These are phyloP conservation scores for Pogonomyrmex californicus DNA, from an alignment of 1,140 invertebrate genomes.

Conservation along the genomic window DNA sequence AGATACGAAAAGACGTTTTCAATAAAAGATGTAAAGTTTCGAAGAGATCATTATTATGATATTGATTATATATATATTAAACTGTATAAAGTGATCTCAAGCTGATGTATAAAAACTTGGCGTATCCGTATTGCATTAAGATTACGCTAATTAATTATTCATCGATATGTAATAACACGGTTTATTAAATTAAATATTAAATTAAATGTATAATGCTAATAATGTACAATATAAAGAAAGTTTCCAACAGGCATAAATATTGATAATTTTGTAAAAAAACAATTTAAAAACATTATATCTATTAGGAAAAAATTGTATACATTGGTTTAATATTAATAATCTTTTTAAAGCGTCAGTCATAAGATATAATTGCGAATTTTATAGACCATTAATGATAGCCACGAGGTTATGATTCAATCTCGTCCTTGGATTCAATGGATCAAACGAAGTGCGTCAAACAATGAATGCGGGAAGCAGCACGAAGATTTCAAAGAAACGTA, in stretches of 20 bases:
- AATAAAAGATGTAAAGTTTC: too few relatives aligned
- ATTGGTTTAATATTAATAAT: background rate
- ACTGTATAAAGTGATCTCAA: too few relatives aligned
- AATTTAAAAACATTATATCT: background rate
- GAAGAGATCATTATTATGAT: too few relatives aligned
- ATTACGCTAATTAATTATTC: too few relatives aligned
- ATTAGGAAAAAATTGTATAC: conserved; percentile 1
- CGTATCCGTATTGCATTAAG: too few relatives aligned
- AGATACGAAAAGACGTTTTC: too few relatives aligned
- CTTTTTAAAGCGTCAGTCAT: background rate
- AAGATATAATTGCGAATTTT: conserved; percentile 64
- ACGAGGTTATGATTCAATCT: conserved; percentile 58
- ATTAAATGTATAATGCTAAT: too few relatives aligned
- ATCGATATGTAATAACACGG: too few relatives aligned
- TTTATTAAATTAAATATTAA: too few relatives aligned
- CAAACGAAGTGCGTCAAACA: conserved; percentile 1
- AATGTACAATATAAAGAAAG: conserved; percentile 5
- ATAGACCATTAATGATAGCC: conserved; percentile 68
- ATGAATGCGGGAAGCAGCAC: conserved; percentile 17
- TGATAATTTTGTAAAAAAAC: background rate
- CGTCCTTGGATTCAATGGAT: conserved; percentile 61
- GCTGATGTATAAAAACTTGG: too few relatives aligned
- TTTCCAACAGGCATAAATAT: conserved; percentile 13
- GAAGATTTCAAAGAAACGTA: conserved; percentile 3
- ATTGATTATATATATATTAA: too few relatives aligned